Conservation (phyloP, 2,888 invertebrate species). For the Acrocyrtus sp. region DNA sequence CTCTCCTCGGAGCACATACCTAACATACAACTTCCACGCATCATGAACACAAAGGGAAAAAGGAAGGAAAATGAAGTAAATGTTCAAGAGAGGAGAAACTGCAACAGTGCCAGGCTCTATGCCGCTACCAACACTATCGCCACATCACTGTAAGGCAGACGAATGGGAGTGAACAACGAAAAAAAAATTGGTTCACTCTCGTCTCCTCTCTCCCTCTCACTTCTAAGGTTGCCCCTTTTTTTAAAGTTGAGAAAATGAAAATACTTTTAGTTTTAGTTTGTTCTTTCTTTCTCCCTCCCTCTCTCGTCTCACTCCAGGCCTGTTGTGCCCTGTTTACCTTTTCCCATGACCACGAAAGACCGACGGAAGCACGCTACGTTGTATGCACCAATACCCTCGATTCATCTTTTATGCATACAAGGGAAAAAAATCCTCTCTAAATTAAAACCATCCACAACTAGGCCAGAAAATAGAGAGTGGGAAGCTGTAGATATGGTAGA, state of each 20-base stretch:
- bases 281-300: too few relatives aligned
- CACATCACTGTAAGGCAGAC: too few relatives aligned
- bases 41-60: constrained; percentile 29
- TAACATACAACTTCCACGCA: constrained; percentile 22
- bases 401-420: constrained; percentile 48
- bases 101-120: too few relatives aligned
- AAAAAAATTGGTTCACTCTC: too few relatives aligned
- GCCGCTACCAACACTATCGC: too few relatives aligned
- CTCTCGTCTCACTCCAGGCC: too few relatives aligned
- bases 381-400: constrained; percentile 34
- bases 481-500: too few relatives aligned
- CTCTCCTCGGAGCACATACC: not conserved
- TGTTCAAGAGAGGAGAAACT: constrained; percentile 13
- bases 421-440: constrained; percentile 32
- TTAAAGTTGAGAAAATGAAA: constrained; percentile 34
- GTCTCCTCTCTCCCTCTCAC: not conserved
- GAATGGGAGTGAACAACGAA: too few relatives aligned
- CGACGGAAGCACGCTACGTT: not conserved
- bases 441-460: constrained; percentile 40
- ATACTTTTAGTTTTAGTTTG: constrained; percentile 40
- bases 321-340: constrained; percentile 36
- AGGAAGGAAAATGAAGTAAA: too few relatives aligned
- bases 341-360: constrained; percentile 12
- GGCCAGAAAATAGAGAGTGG: too few relatives aligned
- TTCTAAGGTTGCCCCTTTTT: too few relatives aligned